A percentile compares a stretch with the other conserved stretches of the same genome.
These are phyloP conservation scores for Drosophila greeni DNA, from an alignment of 2,888 invertebrate species.

Conservation along the genomic window DNA sequence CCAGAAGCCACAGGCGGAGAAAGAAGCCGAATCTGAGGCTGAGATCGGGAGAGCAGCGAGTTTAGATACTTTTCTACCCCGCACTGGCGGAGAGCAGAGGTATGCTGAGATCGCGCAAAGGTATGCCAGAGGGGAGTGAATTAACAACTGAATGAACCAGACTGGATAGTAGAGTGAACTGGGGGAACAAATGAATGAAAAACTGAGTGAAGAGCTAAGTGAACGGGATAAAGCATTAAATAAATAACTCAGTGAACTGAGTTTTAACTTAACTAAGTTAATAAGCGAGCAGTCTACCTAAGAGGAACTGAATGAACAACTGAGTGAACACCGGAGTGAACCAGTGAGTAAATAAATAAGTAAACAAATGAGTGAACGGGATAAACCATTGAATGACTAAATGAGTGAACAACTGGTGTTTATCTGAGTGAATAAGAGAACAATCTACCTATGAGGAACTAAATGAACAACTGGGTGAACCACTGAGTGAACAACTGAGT, in stretches of 20 bases:
- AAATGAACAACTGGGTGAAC: too few relatives aligned
- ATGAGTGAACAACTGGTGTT: background rate
- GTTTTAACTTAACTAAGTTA: background rate
- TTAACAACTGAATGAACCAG: background rate
- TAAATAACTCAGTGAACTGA: background rate
- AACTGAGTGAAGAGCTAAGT: background rate
- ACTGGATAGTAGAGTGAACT: background rate
- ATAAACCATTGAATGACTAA: background rate
- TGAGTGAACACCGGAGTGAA: background rate
- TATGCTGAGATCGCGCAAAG: background rate
- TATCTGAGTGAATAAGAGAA: background rate
- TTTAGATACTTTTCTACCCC: constrained; percentile 12
- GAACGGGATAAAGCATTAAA: background rate
- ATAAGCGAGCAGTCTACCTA: background rate
- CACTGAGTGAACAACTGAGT: background rate
- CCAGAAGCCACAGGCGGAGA: constrained; percentile 8
- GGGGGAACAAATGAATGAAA: background rate
- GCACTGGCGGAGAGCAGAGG: background rate
- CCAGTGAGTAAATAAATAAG: too few relatives aligned
- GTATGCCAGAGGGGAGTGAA: background rate
- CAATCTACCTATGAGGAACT: too few relatives aligned
- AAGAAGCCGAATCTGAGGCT: constrained; percentile 4
- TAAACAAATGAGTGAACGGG: background rate
- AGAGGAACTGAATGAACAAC: background rate
- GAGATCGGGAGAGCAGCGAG: background rate